Base-by-base conservation (phyloP, 2,888 invertebrate genomes). In the Netelia inedita region DNA sequence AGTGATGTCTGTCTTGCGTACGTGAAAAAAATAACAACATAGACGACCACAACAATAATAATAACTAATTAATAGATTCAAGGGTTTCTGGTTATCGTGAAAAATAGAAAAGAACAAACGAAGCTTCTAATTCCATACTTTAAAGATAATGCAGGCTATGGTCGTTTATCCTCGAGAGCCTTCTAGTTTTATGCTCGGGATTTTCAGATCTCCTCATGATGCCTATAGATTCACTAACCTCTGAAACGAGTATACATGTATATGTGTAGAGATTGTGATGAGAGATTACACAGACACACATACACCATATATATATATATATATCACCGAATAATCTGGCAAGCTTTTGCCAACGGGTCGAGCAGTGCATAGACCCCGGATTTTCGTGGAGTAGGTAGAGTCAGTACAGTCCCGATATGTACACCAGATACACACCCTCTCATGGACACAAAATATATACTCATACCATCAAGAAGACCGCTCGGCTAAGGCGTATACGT, bases 161-260 rank as follows among this genome's bases (percentile, higher is more conserved):
- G 43, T 66, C 43, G 69, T 43, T 55, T 84, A 84, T 81, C 68
- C 2, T 55, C n/a, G 43, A n/a, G 69, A 59, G 23, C 75, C 23
- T 41, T 61, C 57, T 61, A 68, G 23, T 46, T n/a, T 72, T 71
- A 43, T 46, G 23, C 23, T 55, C n/a, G 65, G 46, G 65, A 74
- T 63, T 63, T 74, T 11, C 23, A 53, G 28, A 63, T 63, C 61
- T 19, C 63, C 16, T 28, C 16, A 21, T 43, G 19, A 46, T 59
- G 14, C 41, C 19, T 23, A 61, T 23, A 21, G 41, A 11, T 21
- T 14, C 14, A 1, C 10, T 21, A 21, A n/a, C 35, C 35, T 35
- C 35, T 35, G 35, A 35, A 1, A 35, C 35, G 35, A 6, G 35
- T 35, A 35, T 35, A 35, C 0, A 35, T 6, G 6, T 35, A 35